phyloP scores from a whole-genome alignment of 2,888 invertebrate genomes.

The Corythucha ciliata region DNA sequence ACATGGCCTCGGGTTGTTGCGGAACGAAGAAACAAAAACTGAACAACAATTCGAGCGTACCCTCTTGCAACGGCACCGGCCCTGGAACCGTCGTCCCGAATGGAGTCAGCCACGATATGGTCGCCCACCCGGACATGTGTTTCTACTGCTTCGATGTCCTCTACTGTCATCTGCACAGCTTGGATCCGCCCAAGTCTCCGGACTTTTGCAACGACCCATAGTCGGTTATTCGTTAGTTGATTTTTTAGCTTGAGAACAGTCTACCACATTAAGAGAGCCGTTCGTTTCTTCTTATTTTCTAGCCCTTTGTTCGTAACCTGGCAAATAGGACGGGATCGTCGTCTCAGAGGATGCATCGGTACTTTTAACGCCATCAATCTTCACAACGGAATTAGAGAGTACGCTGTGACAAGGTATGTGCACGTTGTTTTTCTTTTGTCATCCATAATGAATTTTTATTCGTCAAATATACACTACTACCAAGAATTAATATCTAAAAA shows the following conservation, averaged over 20 bases:
- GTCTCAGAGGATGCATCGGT: constrained; percentile 95
- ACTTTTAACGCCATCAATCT: constrained; percentile 96
- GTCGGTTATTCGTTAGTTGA: constrained; percentile 53
- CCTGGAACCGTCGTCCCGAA: constrained; percentile 24
- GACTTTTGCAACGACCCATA: constrained; percentile 90
- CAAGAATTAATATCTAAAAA: no score
- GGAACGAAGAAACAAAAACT: constrained; percentile 87
- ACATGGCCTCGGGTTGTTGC: constrained; percentile 83
- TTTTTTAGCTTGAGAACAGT: background rate
- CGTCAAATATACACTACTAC: no score
- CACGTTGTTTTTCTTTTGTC: constrained; percentile 13
- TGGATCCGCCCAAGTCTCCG: constrained; percentile 84
- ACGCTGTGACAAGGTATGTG: constrained; percentile 75
- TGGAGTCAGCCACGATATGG: constrained; percentile 45
- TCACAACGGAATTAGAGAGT: constrained; percentile 88
- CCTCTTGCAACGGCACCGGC: constrained; percentile 51
- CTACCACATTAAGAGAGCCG: background rate
- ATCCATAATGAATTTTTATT: no score
- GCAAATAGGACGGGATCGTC: constrained; percentile 93
- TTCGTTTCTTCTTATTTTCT: constrained; percentile 30
- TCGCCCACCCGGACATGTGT: constrained; percentile 93
- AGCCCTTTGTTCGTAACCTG: constrained; percentile 99
- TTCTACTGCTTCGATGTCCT: constrained; percentile 99
- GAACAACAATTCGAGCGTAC: constrained; percentile 54
- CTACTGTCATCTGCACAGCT: constrained; percentile 84